Conservation (phyloP, 2,888 invertebrate genomes). For the Mactromeris polynyma region DNA sequence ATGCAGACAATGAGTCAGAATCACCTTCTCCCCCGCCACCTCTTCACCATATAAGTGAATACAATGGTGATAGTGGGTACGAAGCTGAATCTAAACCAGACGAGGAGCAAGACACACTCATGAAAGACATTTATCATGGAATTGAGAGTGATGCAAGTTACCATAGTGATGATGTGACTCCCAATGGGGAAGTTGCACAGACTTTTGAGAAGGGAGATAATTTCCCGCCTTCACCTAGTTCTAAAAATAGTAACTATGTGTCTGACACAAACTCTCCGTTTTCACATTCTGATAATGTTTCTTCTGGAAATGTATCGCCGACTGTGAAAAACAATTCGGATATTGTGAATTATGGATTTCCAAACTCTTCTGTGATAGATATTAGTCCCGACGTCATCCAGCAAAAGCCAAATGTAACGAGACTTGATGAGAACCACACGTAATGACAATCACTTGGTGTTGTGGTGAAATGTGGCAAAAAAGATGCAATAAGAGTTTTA, state of each 20-base stretch:
- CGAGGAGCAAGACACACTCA: slow-evolving; percentile 62
- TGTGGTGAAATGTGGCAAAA: not conserved
- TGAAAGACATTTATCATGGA: slow-evolving; percentile 61
- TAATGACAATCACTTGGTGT: not conserved
- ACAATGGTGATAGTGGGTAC: slow-evolving; percentile 83
- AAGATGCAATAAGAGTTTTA: slow-evolving; percentile 29
- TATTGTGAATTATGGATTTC: slow-evolving; percentile 49
- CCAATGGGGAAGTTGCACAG: slow-evolving; percentile 41
- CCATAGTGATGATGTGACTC: slow-evolving; percentile 52
- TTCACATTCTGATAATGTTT: slow-evolving; percentile 41
- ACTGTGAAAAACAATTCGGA: slow-evolving; percentile 20
- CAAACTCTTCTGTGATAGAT: slow-evolving; percentile 60
- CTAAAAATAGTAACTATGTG: slow-evolving; percentile 50
- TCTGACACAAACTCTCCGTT: slow-evolving; percentile 44
- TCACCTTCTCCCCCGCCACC: slow-evolving; percentile 57
- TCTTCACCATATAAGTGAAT: slow-evolving; percentile 57
- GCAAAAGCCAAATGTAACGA: slow-evolving; percentile 39
- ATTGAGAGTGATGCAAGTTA: slow-evolving; percentile 48
- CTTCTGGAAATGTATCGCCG: slow-evolving; percentile 40
- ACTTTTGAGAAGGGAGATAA: slow-evolving; percentile 38
- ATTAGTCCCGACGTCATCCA: slow-evolving; percentile 36
- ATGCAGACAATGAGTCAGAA: slow-evolving; percentile 71
- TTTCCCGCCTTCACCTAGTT: slow-evolving; percentile 44
- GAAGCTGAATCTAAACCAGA: slow-evolving; percentile 81
- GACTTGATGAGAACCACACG: slow-evolving; percentile 35